Conservation (phyloP, 2,797 vertebrate species). For the Girardinus metallicus region DNA sequence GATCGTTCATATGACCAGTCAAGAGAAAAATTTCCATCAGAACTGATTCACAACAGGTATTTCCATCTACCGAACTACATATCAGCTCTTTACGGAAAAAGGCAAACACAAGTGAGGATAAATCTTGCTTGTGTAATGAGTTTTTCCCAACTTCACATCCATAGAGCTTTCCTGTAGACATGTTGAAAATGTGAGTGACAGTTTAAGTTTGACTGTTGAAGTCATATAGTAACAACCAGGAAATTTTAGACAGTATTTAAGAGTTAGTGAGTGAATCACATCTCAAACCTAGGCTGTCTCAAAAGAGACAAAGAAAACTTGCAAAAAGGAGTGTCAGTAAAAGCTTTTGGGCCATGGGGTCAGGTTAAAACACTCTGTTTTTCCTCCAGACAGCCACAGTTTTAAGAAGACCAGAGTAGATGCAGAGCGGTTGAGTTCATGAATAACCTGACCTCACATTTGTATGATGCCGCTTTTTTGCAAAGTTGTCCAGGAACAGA, state of each 20-base stretch:
- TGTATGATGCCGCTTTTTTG: conserved; percentile 31
- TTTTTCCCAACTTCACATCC: not conserved
- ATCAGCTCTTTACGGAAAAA: not conserved
- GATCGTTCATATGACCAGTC: not conserved
- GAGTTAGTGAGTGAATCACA: not conserved
- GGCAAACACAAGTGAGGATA: not conserved
- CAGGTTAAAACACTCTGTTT: conserved; percentile 30
- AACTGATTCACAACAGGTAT: not conserved
- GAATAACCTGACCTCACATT: conserved; percentile 57
- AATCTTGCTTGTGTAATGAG: not conserved
- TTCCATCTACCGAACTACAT: not conserved
- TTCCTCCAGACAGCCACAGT: conserved; percentile 40
- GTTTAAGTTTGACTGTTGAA: not conserved
- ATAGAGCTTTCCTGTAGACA: not conserved
- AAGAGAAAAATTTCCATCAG: not conserved
- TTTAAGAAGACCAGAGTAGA: conserved; percentile 23
- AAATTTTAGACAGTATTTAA: not conserved
- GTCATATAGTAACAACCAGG: not conserved
- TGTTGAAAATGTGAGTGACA: not conserved
- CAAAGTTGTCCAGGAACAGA: conserved; percentile 40
- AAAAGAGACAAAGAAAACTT: conserved; percentile 3
- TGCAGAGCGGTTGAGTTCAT: conserved; percentile 44
- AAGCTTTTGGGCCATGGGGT: conserved; percentile 25
- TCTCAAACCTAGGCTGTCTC: not conserved
- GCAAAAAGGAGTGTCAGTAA: conserved; percentile 18